Base-by-base conservation (phyloP, 2,888 invertebrate genomes). In the Exocentrus adspersus region DNA sequence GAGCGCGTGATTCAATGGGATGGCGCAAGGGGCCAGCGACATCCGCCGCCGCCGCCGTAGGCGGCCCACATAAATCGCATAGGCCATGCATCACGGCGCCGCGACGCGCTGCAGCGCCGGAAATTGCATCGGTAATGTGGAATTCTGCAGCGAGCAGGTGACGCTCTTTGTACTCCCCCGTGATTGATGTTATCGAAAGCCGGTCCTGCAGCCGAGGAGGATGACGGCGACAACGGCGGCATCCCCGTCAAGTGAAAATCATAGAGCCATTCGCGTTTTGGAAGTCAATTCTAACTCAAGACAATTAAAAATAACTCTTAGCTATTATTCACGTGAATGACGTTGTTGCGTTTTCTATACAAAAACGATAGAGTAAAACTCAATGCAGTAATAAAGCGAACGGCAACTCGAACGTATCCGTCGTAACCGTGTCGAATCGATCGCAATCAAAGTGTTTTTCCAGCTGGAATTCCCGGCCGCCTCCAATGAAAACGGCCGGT, bases 51-150 rank as follows among this genome's bases (percentile, higher is more conserved):
- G 12, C 37, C 37, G 37, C 37, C 37, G 12, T 14, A n/a, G 12
- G 12, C 37, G 37, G 37, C 37, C 56, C 37, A 64, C 60, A 68
- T 68, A 63, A 65, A 68, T 68, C 65, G 54, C 62, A 54, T 54
- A 61, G 63, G 69, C 69, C 46, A 71, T 69, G 68, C 61, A 71
- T 70, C 69, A 69, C 62, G 65, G 64, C 24, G 48, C 62, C 53
- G 64, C 50, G 59, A 53, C 46, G 48, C 19, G 67, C 54, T 56
- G 63, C 67, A 61, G 51, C 64, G 62, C 64, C 68, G 71, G 75
- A 77, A 76, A 77, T 76, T 77, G 75, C 75, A 76, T 72, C 69
- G 73, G 70, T 70, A 73, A 74, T 74, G 68, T 67, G 66, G 67
- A 71, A 71, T 70, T 68, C 71, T 70, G 64, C 65, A 67, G 53